Evolutionary conservation across 2,888 invertebrate species (phyloP).

Genomic region (Sarcophaga variegata): DNA sequence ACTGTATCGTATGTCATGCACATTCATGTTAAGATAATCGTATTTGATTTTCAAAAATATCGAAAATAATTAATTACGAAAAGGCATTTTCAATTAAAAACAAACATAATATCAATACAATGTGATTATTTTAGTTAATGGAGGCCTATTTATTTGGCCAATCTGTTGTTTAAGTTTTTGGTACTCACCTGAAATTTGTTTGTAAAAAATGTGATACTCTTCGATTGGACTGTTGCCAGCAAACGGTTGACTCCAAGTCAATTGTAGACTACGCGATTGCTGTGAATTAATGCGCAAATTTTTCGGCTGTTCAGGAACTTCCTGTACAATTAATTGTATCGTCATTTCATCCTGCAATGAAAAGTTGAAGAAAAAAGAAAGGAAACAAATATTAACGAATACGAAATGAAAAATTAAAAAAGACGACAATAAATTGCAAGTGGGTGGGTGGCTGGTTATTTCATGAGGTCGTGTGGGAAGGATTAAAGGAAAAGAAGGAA

Average conservation of each 20-base stretch:
- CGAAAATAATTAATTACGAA: too few species aligned
- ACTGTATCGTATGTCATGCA: too few species aligned
- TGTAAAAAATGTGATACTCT: conserved; percentile 94
- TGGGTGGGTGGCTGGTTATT: neutral
- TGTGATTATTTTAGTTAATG: too few species aligned
- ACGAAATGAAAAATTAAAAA: conserved; percentile 32
- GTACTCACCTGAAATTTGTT: conserved; percentile 86
- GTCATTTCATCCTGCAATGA: conserved; percentile 88
- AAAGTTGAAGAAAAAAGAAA: conserved; percentile 4
- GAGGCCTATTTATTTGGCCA: neutral
- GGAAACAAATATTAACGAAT: conserved; percentile 29
- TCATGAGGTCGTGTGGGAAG: neutral
- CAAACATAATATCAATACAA: too few species aligned
- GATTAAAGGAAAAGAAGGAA: conserved; percentile 5
- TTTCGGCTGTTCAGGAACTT: conserved; percentile 94
- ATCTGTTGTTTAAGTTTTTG: neutral
- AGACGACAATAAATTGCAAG: conserved; percentile 24
- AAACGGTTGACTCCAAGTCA: conserved; percentile 95
- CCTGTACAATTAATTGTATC: conserved; percentile 94
- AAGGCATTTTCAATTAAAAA: too few species aligned
- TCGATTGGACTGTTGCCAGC: conserved; percentile 94
- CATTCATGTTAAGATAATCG: too few species aligned
- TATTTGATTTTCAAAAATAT: too few species aligned
- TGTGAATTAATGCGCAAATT: conserved; percentile 93
- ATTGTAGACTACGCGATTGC: conserved; percentile 90